Evolutionary conservation across 1,140 invertebrate species (phyloP).

Genomic region (Drosophila parabipectinata): DNA sequence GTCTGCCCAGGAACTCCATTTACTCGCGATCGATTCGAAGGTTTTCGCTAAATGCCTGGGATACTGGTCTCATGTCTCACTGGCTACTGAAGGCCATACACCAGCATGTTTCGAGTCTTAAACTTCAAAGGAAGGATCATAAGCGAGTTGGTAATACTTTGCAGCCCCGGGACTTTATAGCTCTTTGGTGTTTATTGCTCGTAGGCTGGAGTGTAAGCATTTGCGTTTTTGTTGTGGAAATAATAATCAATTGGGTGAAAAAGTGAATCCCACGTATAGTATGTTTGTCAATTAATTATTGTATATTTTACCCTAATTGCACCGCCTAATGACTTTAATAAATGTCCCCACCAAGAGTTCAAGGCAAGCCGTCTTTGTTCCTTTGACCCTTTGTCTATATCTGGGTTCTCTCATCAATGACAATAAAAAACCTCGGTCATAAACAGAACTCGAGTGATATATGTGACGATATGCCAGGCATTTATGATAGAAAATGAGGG

Average conservation of each 20-base stretch:
- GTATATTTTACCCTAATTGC: neutral
- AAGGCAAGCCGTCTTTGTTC: conserved; percentile 2
- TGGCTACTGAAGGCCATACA: neutral
- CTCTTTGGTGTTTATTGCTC: neutral
- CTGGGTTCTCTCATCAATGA: conserved; percentile 28
- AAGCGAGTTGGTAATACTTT: neutral
- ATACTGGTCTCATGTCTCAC: conserved; percentile 14
- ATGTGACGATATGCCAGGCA: conserved; percentile 63
- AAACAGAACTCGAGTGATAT: conserved; percentile 64
- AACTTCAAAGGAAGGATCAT: neutral
- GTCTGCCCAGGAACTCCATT: conserved; percentile 33
- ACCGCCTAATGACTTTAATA: conserved; percentile 17
- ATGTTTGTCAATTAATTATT: neutral
- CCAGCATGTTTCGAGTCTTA: neutral
- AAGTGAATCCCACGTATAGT: too few species aligned
- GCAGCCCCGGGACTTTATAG: neutral
- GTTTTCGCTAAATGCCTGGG: neutral
- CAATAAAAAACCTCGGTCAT: conserved; percentile 60
- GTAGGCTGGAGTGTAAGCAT: neutral
- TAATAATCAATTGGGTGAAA: neutral
- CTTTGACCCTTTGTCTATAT: conserved; percentile 8
- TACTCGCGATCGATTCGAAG: conserved; percentile 9
- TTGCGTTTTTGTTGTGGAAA: conserved; percentile 3
- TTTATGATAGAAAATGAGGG: conserved; percentile 33
- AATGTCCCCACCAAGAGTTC: conserved; percentile 11